Evolutionary conservation across 2,113 vertebrate genomes (phyloP).

Genomic region (Pedionomus torquatus): DNA sequence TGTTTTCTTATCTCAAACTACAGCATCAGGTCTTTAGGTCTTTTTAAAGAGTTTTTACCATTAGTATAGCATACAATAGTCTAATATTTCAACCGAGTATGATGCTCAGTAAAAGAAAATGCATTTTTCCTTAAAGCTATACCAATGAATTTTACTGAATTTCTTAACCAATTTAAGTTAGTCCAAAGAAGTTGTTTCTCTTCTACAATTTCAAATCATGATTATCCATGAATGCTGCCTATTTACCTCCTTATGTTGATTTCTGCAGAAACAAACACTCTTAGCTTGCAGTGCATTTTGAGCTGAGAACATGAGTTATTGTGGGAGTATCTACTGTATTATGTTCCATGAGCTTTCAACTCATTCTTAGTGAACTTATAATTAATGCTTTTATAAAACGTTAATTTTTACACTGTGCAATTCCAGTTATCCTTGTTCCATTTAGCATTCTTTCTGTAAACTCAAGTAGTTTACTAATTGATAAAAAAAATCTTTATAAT

Average conservation of each 20-base stretch:
- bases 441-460: neutral
- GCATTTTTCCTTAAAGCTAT: neutral
- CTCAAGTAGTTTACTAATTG: neutral
- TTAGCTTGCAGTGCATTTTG: neutral
- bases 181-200: neutral
- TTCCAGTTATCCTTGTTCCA: neutral
- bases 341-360: neutral
- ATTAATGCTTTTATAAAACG: neutral
- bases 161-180: neutral
- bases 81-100: neutral
- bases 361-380: neutral
- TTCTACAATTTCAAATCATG: neutral
- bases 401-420: neutral
- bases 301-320: neutral
- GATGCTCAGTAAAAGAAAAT: neutral
- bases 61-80: neutral
- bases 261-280: neutral
- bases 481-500: neutral
- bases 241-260: neutral
- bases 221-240: neutral
- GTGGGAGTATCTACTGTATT: neutral
- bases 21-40: neutral
- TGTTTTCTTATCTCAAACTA: neutral
- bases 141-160: neutral
- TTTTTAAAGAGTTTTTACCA: neutral